A percentile compares a stretch with the other conserved stretches of the same genome.
These are phyloP conservation scores for Falco cherrug DNA, from an alignment of 2,797 vertebrate genomes.

Conservation along the genomic window DNA sequence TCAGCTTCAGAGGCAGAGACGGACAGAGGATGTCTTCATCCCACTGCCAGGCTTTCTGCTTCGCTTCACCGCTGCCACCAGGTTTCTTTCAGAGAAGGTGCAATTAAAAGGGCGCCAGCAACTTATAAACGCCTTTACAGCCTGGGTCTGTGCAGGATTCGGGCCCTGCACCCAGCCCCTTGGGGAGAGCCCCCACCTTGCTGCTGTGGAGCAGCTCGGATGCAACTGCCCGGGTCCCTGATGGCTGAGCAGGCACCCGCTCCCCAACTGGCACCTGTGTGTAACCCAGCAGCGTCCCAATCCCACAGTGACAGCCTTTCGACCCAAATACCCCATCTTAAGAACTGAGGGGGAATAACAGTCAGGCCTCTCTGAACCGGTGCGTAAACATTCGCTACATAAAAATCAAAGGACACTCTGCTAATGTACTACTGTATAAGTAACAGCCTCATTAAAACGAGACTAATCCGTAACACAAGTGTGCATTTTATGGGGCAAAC, in stretches of 20 bases:
- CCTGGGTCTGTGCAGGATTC: not conserved
- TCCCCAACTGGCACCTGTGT: not conserved
- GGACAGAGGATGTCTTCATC: slow-evolving; percentile 65
- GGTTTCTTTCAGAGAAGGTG: not conserved
- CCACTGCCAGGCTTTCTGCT: not conserved
- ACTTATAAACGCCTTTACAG: not conserved
- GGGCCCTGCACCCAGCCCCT: not conserved
- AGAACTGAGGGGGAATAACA: not conserved
- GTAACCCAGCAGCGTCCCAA: not conserved
- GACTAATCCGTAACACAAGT: slow-evolving; percentile 41
- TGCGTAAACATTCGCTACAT: slow-evolving; percentile 33
- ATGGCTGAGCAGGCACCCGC: fast-evolving
- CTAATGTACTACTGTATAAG: slow-evolving; percentile 73
- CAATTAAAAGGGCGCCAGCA: slow-evolving; percentile 5
- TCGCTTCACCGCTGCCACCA: not conserved
- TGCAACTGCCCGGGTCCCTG: not conserved
- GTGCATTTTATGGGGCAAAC: slow-evolving; percentile 55
- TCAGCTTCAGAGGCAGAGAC: slow-evolving; percentile 28
- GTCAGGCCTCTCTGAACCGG: not conserved
- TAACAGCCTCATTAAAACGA: slow-evolving; percentile 69
- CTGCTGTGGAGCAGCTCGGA: not conserved
- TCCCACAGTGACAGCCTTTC: not conserved
- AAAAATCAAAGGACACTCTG: slow-evolving; percentile 71
- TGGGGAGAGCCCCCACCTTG: not conserved
- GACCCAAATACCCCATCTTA: not conserved